phyloP scores from a whole-genome alignment of 2,888 invertebrate genomes.

The Galeruca laticollis region DNA sequence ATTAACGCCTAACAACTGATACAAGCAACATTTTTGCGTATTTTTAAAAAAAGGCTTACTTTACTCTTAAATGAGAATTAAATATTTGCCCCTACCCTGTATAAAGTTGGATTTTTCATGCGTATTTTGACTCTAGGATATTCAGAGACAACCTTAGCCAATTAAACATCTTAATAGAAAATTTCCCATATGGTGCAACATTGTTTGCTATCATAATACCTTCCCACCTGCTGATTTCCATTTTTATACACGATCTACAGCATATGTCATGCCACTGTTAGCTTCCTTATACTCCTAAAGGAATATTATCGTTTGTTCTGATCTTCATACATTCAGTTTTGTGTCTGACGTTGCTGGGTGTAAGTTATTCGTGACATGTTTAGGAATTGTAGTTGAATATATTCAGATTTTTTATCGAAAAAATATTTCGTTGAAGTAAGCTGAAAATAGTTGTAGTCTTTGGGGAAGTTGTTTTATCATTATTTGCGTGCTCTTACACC shows the following conservation, averaged over 20 bases:
- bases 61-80: too few relatives aligned
- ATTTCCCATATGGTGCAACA: too few relatives aligned
- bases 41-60: too few relatives aligned
- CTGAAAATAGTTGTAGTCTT: constrained; percentile 10
- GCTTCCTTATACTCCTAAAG: constrained; percentile 1
- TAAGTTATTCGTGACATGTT: constrained; percentile 31
- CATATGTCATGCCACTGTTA: not conserved
- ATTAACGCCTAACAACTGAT: too few relatives aligned
- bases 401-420: constrained; percentile 26
- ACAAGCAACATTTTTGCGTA: too few relatives aligned
- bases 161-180: too few relatives aligned
- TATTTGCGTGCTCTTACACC: constrained; percentile 44
- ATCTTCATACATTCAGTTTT: constrained; percentile 29
- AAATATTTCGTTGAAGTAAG: constrained; percentile 2
- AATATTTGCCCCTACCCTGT: too few relatives aligned
- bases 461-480: constrained; percentile 14
- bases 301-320: constrained; percentile 29
- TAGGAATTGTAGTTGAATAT: constrained; percentile 28
- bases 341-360: constrained; percentile 22
- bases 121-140: too few relatives aligned
- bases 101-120: too few relatives aligned
- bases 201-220: too few relatives aligned
- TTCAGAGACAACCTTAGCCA: too few relatives aligned
- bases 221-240: too few relatives aligned
- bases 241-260: not conserved